Conservation (phyloP, 1,140 invertebrate species). For the Trachymyrmex septentrionalis region DNA sequence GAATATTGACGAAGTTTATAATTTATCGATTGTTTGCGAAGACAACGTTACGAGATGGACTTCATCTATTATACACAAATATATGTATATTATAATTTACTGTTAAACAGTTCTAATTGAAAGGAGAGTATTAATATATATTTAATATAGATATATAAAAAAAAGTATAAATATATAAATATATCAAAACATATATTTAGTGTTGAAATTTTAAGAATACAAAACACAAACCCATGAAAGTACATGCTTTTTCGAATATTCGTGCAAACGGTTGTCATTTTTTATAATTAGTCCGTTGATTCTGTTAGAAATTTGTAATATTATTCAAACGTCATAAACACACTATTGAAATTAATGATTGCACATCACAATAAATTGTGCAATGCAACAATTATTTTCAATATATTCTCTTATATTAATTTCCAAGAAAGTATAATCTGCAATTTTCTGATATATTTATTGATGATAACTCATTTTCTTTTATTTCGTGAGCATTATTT, state of each 20-base stretch:
- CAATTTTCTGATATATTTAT: constrained; percentile 6
- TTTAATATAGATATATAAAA: constrained; percentile 74
- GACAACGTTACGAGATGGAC: constrained; percentile 43
- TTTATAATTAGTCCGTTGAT: constrained; percentile 62
- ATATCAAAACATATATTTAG: constrained; percentile 80
- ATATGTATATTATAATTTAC: constrained; percentile 79
- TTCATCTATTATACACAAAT: constrained; percentile 67
- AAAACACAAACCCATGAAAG: constrained; percentile 86
- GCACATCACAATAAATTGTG: background rate
- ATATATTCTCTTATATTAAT: background rate
- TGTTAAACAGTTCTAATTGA: constrained; percentile 75
- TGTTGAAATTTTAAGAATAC: constrained; percentile 81
- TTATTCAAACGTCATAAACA: constrained; percentile 4
- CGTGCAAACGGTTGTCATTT: constrained; percentile 68
- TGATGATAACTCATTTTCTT: background rate
- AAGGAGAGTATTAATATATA: constrained; percentile 66
- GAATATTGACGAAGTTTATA: constrained; percentile 62
- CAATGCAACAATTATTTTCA: constrained; percentile 26
- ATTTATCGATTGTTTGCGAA: constrained; percentile 72
- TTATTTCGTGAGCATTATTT: constrained; percentile 6
- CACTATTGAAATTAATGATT: constrained; percentile 22
- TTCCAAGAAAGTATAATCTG: background rate
- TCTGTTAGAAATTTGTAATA: constrained; percentile 40
- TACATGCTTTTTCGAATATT: constrained; percentile 83
- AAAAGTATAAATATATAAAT: constrained; percentile 76